phyloP scores from a whole-genome alignment of 2,113 vertebrate genomes.

The Oceanites oceanicus region DNA sequence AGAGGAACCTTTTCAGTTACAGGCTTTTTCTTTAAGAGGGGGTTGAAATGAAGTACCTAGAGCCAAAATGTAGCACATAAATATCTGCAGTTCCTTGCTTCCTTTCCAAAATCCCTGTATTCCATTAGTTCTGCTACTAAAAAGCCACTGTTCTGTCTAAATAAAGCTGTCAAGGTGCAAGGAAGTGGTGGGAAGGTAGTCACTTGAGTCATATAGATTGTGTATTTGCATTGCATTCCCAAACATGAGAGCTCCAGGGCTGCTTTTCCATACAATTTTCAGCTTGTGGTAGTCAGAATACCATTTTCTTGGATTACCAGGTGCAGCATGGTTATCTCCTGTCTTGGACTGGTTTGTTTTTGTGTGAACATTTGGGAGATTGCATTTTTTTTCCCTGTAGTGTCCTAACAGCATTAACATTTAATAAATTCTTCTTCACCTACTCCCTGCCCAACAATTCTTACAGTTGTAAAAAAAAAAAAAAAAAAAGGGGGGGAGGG shows the following conservation, averaged over 20 bases:
- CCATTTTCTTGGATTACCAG: neutral
- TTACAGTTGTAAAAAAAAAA: neutral
- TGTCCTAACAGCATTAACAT: neutral
- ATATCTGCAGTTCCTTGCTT: neutral
- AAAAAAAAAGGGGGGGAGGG: too few species aligned
- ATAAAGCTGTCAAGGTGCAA: neutral
- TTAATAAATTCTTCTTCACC: neutral
- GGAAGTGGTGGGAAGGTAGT: neutral
- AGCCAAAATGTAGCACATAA: neutral
- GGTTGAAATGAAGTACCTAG: neutral
- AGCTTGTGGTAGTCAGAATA: neutral
- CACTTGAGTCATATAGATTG: fast-evolving
- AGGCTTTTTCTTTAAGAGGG: neutral
- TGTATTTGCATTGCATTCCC: neutral
- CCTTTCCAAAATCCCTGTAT: neutral
- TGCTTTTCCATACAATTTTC: neutral
- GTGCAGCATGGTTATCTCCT: neutral
- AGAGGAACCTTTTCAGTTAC: neutral
- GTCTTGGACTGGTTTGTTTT: neutral
- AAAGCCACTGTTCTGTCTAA: neutral
- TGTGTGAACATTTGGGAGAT: neutral
- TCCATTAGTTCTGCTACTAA: neutral
- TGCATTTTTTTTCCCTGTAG: fast-evolving
- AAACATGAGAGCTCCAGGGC: neutral
- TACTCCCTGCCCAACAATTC: neutral